Evolutionary conservation across 1,140 invertebrate genomes (phyloP), one percentile per base, ranked within the genome.

Genomic region (Ceratitis capitata): DNA sequence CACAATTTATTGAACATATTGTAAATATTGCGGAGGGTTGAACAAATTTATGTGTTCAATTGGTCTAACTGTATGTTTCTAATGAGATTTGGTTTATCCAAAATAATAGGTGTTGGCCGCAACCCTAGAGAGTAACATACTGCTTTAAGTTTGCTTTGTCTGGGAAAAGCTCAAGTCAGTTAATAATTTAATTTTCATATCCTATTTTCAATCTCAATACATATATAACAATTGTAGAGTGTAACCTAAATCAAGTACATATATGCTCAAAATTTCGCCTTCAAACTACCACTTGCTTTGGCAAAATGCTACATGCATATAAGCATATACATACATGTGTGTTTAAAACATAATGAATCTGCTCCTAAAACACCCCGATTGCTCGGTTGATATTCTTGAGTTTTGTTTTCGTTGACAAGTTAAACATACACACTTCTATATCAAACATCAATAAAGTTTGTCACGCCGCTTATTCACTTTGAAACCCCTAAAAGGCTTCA

Each of bases 61-160:
- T 69, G 61, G 23, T 69, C 61, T 35, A 32, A 29, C 5, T 78
- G 7, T 26, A 16, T 23, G 23, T 39, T 10, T 45, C 69, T 39
- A 45, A 45, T 78, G 9, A 26, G 39, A 78, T 14, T 61, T 45
- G n/a, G 23, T 23, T 19, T 78, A 78, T 4, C n/a, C 39, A 78
- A 69, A 78, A n/a, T 23, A 78, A 45, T 45, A 78, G 69, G 69
- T 78, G 69, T 78, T 45, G 69, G 69, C 69, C 69, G 32, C 69
- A 12, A 78, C 69, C 39, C 23, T 45, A 78, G 69, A 45, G 45
- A 19, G 39, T 39, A 16, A 78, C 45, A 35, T 78, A 23, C 69
- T 26, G 39, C 19, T 45, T 45, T 45, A 19, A 78, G 23, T 78
- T 42, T 26, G n/a, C 39, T 78, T 45, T 45, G 69, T 69, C 7